These are phyloP conservation scores for Rhopalosiphum padi DNA, from an alignment of 1,140 invertebrate species.

Conservation along the genomic window DNA sequence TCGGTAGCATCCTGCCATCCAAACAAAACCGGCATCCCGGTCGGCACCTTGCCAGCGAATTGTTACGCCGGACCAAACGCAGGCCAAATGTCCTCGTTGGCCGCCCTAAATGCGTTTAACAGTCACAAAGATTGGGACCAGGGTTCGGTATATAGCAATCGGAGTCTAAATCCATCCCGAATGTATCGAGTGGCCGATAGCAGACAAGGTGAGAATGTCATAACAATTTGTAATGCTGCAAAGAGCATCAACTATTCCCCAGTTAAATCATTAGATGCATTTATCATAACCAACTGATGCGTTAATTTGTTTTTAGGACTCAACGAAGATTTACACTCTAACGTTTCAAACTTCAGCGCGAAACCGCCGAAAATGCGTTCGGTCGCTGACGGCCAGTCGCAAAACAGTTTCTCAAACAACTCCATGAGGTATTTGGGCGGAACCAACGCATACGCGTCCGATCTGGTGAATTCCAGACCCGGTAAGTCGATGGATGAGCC, in stretches of 20 bases:
- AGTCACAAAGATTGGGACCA: slow-evolving; percentile 92
- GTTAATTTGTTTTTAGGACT: slow-evolving; percentile 64
- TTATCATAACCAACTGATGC: not conserved
- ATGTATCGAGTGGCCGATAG: slow-evolving; percentile 73
- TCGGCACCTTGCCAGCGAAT: slow-evolving; percentile 74
- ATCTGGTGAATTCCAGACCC: slow-evolving; percentile 79
- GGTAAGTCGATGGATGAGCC: slow-evolving; percentile 65
- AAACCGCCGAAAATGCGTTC: slow-evolving; percentile 67
- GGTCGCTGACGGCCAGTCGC: slow-evolving; percentile 83
- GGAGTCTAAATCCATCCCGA: slow-evolving; percentile 84
- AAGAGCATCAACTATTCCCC: not conserved
- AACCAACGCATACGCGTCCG: slow-evolving; percentile 73
- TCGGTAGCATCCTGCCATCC: slow-evolving; percentile 62
- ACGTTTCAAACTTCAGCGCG: slow-evolving; percentile 66
- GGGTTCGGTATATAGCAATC: slow-evolving; percentile 87
- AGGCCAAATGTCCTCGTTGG: slow-evolving; percentile 81
- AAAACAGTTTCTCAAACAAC: slow-evolving; percentile 83
- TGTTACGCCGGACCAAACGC: slow-evolving; percentile 70
- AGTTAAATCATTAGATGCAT: not conserved
- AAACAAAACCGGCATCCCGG: slow-evolving; percentile 66
- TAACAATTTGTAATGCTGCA: not conserved
- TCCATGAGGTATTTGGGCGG: slow-evolving; percentile 76
- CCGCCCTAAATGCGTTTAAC: slow-evolving; percentile 78
- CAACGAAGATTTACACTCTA: slow-evolving; percentile 73
- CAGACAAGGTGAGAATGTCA: slow-evolving; percentile 63